phyloP scores from a whole-genome alignment of 2,113 vertebrate genomes.

The Scomber japonicus region DNA sequence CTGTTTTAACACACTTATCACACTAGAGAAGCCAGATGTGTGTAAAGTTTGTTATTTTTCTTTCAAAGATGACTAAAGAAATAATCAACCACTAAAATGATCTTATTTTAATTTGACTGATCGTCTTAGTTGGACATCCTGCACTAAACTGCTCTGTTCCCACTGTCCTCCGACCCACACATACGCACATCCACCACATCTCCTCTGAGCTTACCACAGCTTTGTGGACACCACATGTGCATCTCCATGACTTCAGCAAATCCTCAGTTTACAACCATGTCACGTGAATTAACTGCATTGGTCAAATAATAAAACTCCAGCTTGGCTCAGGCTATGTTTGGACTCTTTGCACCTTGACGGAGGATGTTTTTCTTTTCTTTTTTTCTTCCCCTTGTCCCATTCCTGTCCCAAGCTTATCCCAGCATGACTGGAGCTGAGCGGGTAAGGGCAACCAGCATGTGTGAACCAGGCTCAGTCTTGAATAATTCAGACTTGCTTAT shows the following conservation, averaged over 20 bases:
- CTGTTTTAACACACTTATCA: no score
- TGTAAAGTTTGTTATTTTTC: no score
- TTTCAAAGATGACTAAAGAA: no score
- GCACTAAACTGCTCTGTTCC: neutral
- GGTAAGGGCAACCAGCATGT: slow-evolving; percentile 44
- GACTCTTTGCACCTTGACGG: slow-evolving; percentile 46
- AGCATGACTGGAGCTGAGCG: slow-evolving; percentile 49
- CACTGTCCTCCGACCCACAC: neutral
- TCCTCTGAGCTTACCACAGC: slow-evolving; percentile 13
- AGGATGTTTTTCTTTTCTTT: slow-evolving; percentile 9
- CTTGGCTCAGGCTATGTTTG: slow-evolving; percentile 12
- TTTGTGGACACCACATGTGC: slow-evolving; percentile 18
- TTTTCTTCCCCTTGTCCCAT: neutral
- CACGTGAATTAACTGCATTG: neutral
- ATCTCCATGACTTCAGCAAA: slow-evolving; percentile 4
- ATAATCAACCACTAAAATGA: no score
- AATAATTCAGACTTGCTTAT: slow-evolving; percentile 73
- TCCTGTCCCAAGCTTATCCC: slow-evolving; percentile 57
- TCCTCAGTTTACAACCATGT: slow-evolving; percentile 12
- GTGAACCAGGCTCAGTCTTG: slow-evolving; percentile 49
- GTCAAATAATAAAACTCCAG: slow-evolving; percentile 7
- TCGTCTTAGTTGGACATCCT: neutral
- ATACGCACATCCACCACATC: slow-evolving; percentile 10
- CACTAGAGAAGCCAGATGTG: no score
- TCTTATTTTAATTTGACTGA: no score